Conservation (phyloP, 1,140 invertebrate genomes). For the Apis mellifera region DNA sequence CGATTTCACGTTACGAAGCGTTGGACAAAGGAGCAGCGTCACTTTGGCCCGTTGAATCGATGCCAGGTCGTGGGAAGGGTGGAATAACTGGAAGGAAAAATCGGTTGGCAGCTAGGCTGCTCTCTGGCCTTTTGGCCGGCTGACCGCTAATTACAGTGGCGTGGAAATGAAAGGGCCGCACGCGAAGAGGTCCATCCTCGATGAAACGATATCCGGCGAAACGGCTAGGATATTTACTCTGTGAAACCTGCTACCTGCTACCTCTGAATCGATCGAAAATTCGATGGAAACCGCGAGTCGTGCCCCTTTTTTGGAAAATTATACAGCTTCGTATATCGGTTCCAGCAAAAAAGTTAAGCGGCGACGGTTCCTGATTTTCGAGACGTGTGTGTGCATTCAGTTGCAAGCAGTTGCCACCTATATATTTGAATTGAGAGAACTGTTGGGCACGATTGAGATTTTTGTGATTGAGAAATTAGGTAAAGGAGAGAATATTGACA, state of each 20-base stretch:
- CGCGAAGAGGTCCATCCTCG: not conserved
- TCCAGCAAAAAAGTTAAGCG: not conserved
- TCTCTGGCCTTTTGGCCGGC: slow-evolving; percentile 14
- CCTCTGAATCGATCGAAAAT: slow-evolving; percentile 7
- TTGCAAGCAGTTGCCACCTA: no score
- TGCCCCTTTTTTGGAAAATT: not conserved
- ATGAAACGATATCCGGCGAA: slow-evolving; percentile 23
- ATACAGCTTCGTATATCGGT: not conserved
- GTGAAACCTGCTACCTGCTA: not conserved
- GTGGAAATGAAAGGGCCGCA: slow-evolving; percentile 38
- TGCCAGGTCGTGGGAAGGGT: slow-evolving; percentile 33
- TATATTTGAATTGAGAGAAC: no score
- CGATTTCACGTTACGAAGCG: slow-evolving; percentile 28
- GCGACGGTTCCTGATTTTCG: not conserved
- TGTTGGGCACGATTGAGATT: no score
- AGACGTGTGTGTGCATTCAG: not conserved
- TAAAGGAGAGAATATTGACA: no score
- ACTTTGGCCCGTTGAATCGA: slow-evolving; percentile 48
- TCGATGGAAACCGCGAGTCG: not conserved
- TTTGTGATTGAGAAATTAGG: no score
- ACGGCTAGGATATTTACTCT: slow-evolving; percentile 10
- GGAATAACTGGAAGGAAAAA: slow-evolving; percentile 57
- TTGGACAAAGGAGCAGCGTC: slow-evolving; percentile 9
- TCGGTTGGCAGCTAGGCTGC: slow-evolving; percentile 29
- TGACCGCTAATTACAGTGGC: slow-evolving; percentile 48